phyloP scores from a whole-genome alignment of 2,888 invertebrate genomes.

The Hofmannophila pseudospretella region DNA sequence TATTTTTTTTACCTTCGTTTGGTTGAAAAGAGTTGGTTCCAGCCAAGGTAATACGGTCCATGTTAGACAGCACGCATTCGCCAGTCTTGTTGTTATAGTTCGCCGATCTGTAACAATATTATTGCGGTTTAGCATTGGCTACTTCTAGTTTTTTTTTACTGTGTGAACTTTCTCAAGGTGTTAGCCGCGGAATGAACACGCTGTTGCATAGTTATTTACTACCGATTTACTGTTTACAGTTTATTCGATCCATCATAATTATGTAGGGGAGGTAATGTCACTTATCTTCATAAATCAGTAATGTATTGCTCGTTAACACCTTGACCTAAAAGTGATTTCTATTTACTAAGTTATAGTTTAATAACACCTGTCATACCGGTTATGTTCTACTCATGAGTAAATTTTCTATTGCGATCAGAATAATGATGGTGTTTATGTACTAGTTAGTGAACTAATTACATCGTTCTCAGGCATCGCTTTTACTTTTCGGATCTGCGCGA shows the following conservation, averaged over 20 bases:
- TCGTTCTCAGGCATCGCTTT: constrained; percentile 23
- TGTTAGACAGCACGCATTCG: constrained; percentile 91
- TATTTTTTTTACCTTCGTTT: constrained; percentile 71
- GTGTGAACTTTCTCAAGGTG: constrained; percentile 63
- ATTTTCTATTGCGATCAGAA: neutral
- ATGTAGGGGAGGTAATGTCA: too few relatives aligned
- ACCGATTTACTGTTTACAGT: neutral
- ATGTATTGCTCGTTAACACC: constrained; percentile 2
- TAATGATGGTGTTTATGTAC: neutral
- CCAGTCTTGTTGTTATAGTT: constrained; percentile 92
- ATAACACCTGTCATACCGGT: neutral
- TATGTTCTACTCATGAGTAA: neutral
- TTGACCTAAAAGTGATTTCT: constrained; percentile 5
- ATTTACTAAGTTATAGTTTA: neutral
- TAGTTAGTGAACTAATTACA: constrained; percentile 17
- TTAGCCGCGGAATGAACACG: neutral
- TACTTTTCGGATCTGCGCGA: constrained; percentile 24
- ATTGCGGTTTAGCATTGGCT: constrained; percentile 37
- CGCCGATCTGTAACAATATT: constrained; percentile 85
- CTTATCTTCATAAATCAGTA: neutral
- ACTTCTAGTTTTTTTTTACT: constrained; percentile 40
- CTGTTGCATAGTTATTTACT: neutral
- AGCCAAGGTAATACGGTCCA: constrained; percentile 93
- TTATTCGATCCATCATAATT: too few relatives aligned
- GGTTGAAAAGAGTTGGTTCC: constrained; percentile 87